These are phyloP conservation scores for Phyllostomus discolor DNA, from an alignment of 2,113 vertebrate genomes.

Conservation along the genomic window DNA sequence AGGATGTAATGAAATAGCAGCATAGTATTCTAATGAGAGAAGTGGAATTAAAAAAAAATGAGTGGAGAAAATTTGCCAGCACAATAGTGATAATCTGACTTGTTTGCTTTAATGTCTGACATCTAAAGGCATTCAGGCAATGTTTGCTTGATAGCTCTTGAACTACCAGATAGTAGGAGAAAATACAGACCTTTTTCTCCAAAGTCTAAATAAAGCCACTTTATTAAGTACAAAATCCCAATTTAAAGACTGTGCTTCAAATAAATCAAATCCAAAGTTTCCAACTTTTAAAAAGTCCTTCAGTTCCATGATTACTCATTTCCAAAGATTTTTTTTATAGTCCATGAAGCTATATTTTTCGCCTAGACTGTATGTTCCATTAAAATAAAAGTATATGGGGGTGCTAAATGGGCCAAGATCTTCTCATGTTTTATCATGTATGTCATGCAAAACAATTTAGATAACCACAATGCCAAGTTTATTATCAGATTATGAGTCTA, in stretches of 20 bases:
- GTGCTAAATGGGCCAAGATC: neutral
- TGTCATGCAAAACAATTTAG: neutral
- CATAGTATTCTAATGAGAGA: neutral
- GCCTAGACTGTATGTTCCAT: neutral
- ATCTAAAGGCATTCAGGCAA: neutral
- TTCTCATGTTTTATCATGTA: neutral
- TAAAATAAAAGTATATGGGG: neutral
- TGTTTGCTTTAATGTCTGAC: neutral
- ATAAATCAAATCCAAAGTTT: neutral
- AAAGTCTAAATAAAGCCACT: constrained; percentile 2
- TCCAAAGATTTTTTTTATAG: neutral
- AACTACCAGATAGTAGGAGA: neutral
- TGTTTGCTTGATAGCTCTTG: neutral
- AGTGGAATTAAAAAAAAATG: neutral
- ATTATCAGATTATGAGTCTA: neutral
- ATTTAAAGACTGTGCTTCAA: neutral
- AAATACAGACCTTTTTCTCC: neutral
- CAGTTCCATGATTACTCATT: neutral
- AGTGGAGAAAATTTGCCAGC: neutral
- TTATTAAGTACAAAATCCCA: neutral
- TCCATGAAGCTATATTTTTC: neutral
- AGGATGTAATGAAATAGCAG: neutral
- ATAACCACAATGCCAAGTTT: neutral
- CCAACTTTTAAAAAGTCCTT: neutral
- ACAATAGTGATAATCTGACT: neutral